Evolutionary conservation across 2,888 invertebrate genomes (phyloP).

Genomic region (Oithona nana): DNA sequence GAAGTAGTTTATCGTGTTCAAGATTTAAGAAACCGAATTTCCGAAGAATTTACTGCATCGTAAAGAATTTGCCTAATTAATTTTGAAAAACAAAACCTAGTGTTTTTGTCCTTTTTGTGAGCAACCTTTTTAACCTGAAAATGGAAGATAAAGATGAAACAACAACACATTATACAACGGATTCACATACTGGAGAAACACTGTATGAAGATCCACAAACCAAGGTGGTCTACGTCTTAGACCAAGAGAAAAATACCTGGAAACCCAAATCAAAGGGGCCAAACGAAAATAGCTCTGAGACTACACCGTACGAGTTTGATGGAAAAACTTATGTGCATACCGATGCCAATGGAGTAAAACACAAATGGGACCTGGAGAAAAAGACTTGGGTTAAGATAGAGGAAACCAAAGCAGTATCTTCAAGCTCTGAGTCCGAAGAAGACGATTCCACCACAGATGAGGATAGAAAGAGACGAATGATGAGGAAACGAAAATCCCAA

Average conservation of each 20-base stretch:
- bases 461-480: slow-evolving; percentile 21
- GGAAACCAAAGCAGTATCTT: background rate
- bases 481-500: slow-evolving; percentile 6
- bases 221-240: background rate
- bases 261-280: background rate
- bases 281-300: background rate
- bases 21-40: no score
- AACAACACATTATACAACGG: background rate
- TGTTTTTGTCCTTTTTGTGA: no score
- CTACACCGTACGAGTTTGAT: slow-evolving; percentile 24
- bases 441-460: slow-evolving; percentile 20
- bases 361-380: slow-evolving; percentile 40
- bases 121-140: no score
- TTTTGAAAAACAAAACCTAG: no score
- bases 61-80: no score
- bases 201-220: background rate
- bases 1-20: no score
- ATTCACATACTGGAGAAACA: background rate
- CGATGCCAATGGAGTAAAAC: slow-evolving; percentile 26
- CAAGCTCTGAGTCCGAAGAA: slow-evolving; percentile 3
- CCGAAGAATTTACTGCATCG: no score
- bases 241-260: background rate
- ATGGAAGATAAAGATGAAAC: no score
- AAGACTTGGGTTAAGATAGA: slow-evolving; percentile 36
- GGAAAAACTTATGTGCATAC: slow-evolving; percentile 24